Conservation (phyloP, 64 coral and sea anemone species). For the Trachythela sp. region DNA sequence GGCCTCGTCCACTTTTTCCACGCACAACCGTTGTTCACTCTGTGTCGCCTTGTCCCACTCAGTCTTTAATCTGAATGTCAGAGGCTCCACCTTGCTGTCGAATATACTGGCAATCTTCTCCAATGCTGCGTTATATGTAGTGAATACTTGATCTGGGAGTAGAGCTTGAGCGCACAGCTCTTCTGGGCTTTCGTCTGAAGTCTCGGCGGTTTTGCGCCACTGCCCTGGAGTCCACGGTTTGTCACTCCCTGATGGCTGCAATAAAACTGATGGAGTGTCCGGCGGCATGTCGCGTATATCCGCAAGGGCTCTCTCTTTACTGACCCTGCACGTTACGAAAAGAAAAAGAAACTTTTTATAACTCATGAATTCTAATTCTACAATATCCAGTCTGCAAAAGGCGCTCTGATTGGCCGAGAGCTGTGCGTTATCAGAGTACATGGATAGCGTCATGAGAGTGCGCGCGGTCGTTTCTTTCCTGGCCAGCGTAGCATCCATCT, state of each 20-base stretch:
- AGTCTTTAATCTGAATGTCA: conserved; percentile 40
- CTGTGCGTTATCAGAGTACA: no score
- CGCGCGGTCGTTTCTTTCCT: no score
- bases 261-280: conserved; percentile 20
- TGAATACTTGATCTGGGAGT: not conserved
- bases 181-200: conserved; percentile 13
- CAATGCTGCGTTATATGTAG: conserved; percentile 31
- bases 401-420: not conserved
- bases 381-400: conserved; percentile 10
- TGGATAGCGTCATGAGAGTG: no score
- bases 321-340: conserved; percentile 11
- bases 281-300: conserved; percentile 26
- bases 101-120: conserved; percentile 39
- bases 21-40: conserved; percentile 45
- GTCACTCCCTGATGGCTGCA: not conserved
- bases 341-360: not conserved
- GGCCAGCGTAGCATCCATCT: no score
- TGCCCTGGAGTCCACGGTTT: conserved; percentile 43
- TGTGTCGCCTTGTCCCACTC: conserved; percentile 48
- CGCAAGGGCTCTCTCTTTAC: conserved; percentile 21
- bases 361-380: not conserved
- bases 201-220: conserved; percentile 2
- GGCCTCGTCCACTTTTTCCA: conserved; percentile 31
- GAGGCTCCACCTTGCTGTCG: conserved; percentile 38
- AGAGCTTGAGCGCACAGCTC: not conserved